Evolutionary conservation across 2,797 vertebrate genomes (phyloP).

Genomic region (Mormyrops boulengeri): DNA sequence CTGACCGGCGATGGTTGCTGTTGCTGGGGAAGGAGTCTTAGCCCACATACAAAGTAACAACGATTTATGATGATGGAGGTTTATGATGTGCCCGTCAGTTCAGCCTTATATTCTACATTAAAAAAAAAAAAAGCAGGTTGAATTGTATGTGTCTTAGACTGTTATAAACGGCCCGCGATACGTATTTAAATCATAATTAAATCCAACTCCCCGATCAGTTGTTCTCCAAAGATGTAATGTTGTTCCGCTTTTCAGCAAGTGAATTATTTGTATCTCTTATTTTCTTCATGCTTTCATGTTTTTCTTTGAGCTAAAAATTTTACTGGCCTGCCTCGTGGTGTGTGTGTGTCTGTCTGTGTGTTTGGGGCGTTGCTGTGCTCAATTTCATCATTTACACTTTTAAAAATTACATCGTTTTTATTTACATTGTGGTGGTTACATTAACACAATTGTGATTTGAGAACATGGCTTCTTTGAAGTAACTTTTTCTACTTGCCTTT

Average conservation of each 20-base stretch:
- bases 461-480: not conserved
- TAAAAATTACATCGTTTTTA: not conserved
- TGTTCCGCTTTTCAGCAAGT: not conserved
- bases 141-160: not conserved
- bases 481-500: not conserved
- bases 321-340: not conserved
- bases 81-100: not conserved
- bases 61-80: no score
- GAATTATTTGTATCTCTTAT: not conserved
- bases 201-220: not conserved
- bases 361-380: not conserved
- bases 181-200: not conserved
- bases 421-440: not conserved
- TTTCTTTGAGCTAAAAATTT: not conserved
- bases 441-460: not conserved
- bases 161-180: not conserved
- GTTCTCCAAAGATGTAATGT: not conserved
- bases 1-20: not conserved
- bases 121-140: not conserved
- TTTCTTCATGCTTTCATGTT: not conserved
- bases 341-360: no score
- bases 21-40: not conserved
- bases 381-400: not conserved
- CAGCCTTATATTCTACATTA: not conserved
- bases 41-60: not conserved